Evolutionary conservation across 2,797 vertebrate species (phyloP).

Genomic region (Geotrypetes seraphini): DNA sequence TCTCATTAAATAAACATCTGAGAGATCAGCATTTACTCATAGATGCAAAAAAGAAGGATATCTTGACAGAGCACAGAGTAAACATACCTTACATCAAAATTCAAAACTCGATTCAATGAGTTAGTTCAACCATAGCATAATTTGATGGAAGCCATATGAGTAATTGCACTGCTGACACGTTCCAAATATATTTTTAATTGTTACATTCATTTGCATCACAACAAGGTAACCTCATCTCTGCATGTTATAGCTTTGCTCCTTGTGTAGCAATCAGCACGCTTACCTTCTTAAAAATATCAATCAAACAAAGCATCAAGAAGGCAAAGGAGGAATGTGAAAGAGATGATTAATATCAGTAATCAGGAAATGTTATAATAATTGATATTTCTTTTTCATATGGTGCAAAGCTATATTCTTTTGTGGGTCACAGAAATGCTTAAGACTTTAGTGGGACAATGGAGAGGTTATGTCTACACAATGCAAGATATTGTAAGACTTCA

Average conservation of each 20-base stretch:
- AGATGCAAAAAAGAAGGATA: slow-evolving; percentile 34
- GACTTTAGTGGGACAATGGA: slow-evolving; percentile 19
- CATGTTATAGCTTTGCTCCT: slow-evolving; percentile 1
- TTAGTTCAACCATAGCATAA: slow-evolving; percentile 54
- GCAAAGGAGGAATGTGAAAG: slow-evolving; percentile 36
- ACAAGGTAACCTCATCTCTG: slow-evolving; percentile 35
- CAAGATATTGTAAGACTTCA: slow-evolving; percentile 27
- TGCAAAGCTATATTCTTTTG: not conserved
- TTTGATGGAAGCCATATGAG: slow-evolving; percentile 50
- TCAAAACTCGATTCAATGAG: slow-evolving; percentile 46
- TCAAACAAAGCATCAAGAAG: slow-evolving; percentile 25
- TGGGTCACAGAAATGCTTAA: too few relatives aligned
- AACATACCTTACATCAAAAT: slow-evolving; percentile 38
- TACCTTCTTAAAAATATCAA: slow-evolving; percentile 19
- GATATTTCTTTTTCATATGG: slow-evolving; percentile 2
- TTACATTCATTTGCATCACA: slow-evolving; percentile 57
- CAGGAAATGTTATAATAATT: slow-evolving; percentile 12
- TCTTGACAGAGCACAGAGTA: slow-evolving; percentile 38
- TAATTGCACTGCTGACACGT: slow-evolving; percentile 53
- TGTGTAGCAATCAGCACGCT: slow-evolving; percentile 1
- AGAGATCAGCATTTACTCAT: slow-evolving; percentile 26
- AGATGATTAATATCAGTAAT: slow-evolving; percentile 26
- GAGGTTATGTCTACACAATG: slow-evolving; percentile 29
- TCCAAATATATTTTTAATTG: slow-evolving; percentile 61
- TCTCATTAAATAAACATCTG: slow-evolving; percentile 32